Evolutionary conservation across 1,140 invertebrate species (phyloP).

Genomic region (Laupala kohalensis): DNA sequence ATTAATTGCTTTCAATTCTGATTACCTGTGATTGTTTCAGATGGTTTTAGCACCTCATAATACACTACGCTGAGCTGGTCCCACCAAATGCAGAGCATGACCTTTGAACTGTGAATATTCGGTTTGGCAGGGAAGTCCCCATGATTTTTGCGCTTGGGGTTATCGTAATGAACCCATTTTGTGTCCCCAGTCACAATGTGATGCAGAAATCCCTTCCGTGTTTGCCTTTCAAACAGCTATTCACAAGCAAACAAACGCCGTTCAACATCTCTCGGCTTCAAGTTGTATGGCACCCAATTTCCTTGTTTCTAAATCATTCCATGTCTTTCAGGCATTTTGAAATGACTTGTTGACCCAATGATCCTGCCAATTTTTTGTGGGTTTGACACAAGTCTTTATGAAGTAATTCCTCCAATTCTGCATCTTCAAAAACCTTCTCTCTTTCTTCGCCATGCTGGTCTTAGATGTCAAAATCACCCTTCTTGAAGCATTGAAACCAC

Average conservation of each 20-base stretch:
- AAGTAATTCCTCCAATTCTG: background rate
- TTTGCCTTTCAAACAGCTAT: slow-evolving; percentile 19
- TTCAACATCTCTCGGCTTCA: slow-evolving; percentile 21
- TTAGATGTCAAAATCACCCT: slow-evolving; percentile 17
- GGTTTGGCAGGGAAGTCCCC: slow-evolving; percentile 18
- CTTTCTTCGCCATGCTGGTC: slow-evolving; percentile 3
- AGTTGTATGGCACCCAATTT: slow-evolving; percentile 19
- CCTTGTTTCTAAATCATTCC: slow-evolving; percentile 4
- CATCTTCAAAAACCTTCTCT: background rate
- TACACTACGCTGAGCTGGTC: slow-evolving; percentile 19
- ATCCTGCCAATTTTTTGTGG: background rate
- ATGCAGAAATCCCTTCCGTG: slow-evolving; percentile 22
- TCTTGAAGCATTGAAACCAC: slow-evolving; percentile 18
- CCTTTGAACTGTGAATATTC: slow-evolving; percentile 18
- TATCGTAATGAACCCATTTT: slow-evolving; percentile 13
- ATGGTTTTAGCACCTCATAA: slow-evolving; percentile 19
- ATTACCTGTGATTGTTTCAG: slow-evolving; percentile 18
- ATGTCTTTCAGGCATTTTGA: background rate
- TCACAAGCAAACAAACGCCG: slow-evolving; percentile 18
- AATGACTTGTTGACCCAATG: background rate
- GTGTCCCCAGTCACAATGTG: slow-evolving; percentile 17
- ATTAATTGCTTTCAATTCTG: slow-evolving; percentile 19
- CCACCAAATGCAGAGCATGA: slow-evolving; percentile 20
- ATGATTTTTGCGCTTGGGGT: slow-evolving; percentile 19
- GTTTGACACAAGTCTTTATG: background rate